Evolutionary conservation across 1,140 invertebrate species (phyloP).

Genomic region (Gonioctena quinquepunctata): DNA sequence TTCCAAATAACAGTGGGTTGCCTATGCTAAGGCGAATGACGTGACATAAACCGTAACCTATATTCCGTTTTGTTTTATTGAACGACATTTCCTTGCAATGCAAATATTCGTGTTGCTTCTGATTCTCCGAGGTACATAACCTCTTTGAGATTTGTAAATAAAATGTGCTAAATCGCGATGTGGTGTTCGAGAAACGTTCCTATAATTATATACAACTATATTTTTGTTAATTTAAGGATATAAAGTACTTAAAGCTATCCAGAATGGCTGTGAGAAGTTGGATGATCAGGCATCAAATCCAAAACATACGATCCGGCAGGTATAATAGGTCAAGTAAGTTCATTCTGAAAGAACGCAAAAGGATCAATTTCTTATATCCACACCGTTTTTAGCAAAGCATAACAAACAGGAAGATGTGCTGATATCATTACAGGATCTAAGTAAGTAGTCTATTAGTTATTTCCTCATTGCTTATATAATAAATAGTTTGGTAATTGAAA

Average conservation of each 20-base stretch:
- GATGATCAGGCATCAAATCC: slow-evolving; percentile 27
- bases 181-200: slow-evolving; percentile 18
- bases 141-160: slow-evolving; percentile 12
- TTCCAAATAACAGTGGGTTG: no score
- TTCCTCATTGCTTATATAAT: background rate
- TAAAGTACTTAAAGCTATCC: slow-evolving; percentile 8
- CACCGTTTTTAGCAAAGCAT: slow-evolving; percentile 22
- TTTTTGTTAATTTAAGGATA: slow-evolving; percentile 13
- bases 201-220: slow-evolving; percentile 16
- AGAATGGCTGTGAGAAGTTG: slow-evolving; percentile 35
- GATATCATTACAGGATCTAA: slow-evolving; percentile 22
- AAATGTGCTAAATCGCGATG: slow-evolving; percentile 7
- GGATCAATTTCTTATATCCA: background rate
- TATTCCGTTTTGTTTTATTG: background rate
- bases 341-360: slow-evolving; percentile 8
- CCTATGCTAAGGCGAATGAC: no score
- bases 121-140: slow-evolving; percentile 9
- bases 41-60: background rate
- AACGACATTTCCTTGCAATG: background rate
- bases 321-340: slow-evolving; percentile 29
- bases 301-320: slow-evolving; percentile 23
- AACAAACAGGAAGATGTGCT: slow-evolving; percentile 35
- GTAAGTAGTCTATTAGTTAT: slow-evolving; percentile 16
- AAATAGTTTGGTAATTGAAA: no score
- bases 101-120: background rate